Conservation (phyloP, 2,113 vertebrate genomes). For the Mastomys natalensis region DNA sequence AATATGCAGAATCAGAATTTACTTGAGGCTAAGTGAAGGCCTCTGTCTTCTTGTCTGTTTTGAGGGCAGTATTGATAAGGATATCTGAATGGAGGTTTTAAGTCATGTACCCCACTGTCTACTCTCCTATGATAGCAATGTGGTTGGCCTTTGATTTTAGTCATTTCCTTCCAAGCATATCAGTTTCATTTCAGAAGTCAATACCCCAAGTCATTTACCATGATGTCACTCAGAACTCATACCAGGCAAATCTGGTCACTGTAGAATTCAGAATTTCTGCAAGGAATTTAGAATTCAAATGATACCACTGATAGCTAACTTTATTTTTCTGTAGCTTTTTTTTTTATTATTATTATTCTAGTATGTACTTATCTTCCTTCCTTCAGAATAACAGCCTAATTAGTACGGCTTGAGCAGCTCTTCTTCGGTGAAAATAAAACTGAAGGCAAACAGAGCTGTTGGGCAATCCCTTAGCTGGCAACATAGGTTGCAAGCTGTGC, state of each 20-base stretch:
- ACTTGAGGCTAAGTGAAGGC: background rate
- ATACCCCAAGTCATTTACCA: background rate
- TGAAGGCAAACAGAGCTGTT: slow-evolving; percentile 20
- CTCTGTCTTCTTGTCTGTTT: background rate
- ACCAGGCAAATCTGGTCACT: background rate
- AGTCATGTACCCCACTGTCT: slow-evolving; percentile 12
- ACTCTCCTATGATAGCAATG: background rate
- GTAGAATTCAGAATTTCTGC: slow-evolving; percentile 25
- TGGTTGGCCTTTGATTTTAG: slow-evolving; percentile 55
- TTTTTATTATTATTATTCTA: slow-evolving; percentile 44
- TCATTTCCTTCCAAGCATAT: slow-evolving; percentile 59
- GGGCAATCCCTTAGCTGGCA: slow-evolving; percentile 31
- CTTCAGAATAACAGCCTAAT: slow-evolving; percentile 44
- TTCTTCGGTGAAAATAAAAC: slow-evolving; percentile 54
- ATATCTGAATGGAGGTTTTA: slow-evolving; percentile 2
- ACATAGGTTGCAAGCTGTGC: background rate
- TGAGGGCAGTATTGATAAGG: background rate
- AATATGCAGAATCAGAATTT: slow-evolving; percentile 59
- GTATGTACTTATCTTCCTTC: background rate
- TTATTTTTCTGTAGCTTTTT: background rate
- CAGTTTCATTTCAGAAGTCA: background rate
- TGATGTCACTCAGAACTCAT: slow-evolving; percentile 20
- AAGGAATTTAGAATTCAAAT: slow-evolving; percentile 37
- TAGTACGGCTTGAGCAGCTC: background rate
- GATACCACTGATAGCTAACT: background rate